A percentile compares a stretch with the other conserved stretches of the same genome.
Conservation (phyloP, 2,797 vertebrate genomes). For the Taenioides sp. region DNA sequence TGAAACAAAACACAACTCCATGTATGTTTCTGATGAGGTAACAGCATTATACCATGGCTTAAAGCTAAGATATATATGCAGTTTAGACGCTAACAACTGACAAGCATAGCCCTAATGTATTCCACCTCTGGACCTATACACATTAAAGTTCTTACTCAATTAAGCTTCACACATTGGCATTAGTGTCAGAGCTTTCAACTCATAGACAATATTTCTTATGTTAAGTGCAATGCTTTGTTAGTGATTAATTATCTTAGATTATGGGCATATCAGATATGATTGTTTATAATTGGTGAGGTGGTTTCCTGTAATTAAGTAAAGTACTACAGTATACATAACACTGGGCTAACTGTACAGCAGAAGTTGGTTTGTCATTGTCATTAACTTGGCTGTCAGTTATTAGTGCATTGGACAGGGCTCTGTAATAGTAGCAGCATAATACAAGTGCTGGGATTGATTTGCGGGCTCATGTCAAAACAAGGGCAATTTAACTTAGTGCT, state of each 20-base stretch:
- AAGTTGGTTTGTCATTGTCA: conserved; percentile 42
- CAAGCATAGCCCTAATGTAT: background rate
- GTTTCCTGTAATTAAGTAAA: conserved; percentile 4
- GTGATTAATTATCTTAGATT: conserved; percentile 9
- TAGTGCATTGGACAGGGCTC: conserved; percentile 19
- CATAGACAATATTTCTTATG: background rate
- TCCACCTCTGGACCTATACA: background rate
- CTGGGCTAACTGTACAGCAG: conserved; percentile 30
- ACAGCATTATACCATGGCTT: too few relatives aligned
- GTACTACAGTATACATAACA: conserved; percentile 26
- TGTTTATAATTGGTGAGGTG: conserved; percentile 6
- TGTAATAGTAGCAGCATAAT: conserved; percentile 34
- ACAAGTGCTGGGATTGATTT: conserved; percentile 29
- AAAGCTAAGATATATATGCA: too few relatives aligned
- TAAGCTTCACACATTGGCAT: background rate
- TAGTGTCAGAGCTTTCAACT: background rate
- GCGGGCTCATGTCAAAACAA: conserved; percentile 27
- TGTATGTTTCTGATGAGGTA: too few relatives aligned
- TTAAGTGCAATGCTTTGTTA: background rate
- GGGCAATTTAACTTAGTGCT: conserved; percentile 30
- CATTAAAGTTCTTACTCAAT: background rate
- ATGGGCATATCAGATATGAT: conserved; percentile 6
- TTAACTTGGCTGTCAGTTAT: conserved; percentile 43
- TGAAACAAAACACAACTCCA: too few relatives aligned
- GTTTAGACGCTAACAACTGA: too few relatives aligned